Conservation (phyloP, 1,140 invertebrate genomes). For the Diachasma alloeum region DNA sequence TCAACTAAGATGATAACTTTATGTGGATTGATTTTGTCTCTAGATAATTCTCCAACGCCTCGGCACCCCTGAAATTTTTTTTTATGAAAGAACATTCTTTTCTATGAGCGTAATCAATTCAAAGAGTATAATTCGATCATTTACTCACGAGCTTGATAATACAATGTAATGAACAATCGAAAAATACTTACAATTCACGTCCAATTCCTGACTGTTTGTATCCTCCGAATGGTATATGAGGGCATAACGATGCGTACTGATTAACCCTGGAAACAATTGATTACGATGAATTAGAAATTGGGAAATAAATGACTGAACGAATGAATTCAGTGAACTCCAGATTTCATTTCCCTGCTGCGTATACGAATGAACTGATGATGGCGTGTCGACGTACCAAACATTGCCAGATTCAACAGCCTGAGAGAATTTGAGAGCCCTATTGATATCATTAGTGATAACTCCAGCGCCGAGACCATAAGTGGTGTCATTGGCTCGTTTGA, state of each 20-base stretch:
- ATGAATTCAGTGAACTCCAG: too few relatives aligned
- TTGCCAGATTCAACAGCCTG: slow-evolving; percentile 76
- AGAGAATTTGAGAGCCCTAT: slow-evolving; percentile 78
- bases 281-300: slow-evolving; percentile 21
- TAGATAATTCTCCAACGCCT: slow-evolving; percentile 75
- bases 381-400: slow-evolving; percentile 68
- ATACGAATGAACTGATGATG: too few relatives aligned
- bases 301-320: not conserved
- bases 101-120: too few relatives aligned
- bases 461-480: slow-evolving; percentile 88
- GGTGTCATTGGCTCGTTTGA: slow-evolving; percentile 86
- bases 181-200: slow-evolving; percentile 73
- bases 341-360: too few relatives aligned
- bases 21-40: slow-evolving; percentile 79
- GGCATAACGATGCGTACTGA: slow-evolving; percentile 72
- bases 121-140: too few relatives aligned
- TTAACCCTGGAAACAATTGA: slow-evolving; percentile 75
- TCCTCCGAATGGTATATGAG: slow-evolving; percentile 81
- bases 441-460: slow-evolving; percentile 85
- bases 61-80: slow-evolving; percentile 76
- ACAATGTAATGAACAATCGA: not conserved
- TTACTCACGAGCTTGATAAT: not conserved
- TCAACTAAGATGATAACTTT: slow-evolving; percentile 27
- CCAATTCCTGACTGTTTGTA: slow-evolving; percentile 83
- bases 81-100: too few relatives aligned